phyloP scores from a whole-genome alignment of 2,888 invertebrate species.

The Zygothrica quintamaculata region DNA sequence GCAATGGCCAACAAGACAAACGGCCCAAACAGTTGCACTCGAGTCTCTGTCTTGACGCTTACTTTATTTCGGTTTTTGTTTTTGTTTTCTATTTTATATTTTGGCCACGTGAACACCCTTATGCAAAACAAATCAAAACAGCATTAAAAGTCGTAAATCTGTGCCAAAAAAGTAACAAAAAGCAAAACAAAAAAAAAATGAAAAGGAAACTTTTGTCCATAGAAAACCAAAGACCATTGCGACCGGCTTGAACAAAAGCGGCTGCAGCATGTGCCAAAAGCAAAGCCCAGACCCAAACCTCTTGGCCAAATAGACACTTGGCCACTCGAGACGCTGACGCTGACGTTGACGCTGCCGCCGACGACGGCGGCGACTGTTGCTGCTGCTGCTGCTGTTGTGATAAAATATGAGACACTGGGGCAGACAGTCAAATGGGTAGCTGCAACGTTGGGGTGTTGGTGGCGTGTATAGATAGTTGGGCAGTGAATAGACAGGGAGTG shows the following conservation, averaged over 20 bases:
- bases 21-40: constrained; percentile 61
- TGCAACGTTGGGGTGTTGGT: constrained; percentile 10
- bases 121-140: constrained; percentile 81
- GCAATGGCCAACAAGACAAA: constrained; percentile 70
- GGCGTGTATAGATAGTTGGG: not conserved
- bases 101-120: constrained; percentile 76
- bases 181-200: too few species aligned
- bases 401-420: constrained; percentile 80
- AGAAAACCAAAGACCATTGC: constrained; percentile 23
- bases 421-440: constrained; percentile 69
- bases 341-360: constrained; percentile 14
- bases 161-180: constrained; percentile 75
- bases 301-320: constrained; percentile 73
- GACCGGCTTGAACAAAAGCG: constrained; percentile 58
- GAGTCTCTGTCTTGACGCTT: constrained; percentile 35
- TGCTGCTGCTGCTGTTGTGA: constrained; percentile 58
- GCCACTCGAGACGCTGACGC: constrained; percentile 68
- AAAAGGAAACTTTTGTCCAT: constrained; percentile 39
- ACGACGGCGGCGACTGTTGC: constrained; percentile 39
- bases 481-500: not conserved
- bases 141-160: constrained; percentile 79
- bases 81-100: constrained; percentile 14
- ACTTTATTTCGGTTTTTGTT: constrained; percentile 14
- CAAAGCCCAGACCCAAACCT: constrained; percentile 49
- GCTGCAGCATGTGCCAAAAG: constrained; percentile 76